Base-by-base conservation (phyloP, 2,888 invertebrate genomes). In the Sarcophaga caerulescens region DNA sequence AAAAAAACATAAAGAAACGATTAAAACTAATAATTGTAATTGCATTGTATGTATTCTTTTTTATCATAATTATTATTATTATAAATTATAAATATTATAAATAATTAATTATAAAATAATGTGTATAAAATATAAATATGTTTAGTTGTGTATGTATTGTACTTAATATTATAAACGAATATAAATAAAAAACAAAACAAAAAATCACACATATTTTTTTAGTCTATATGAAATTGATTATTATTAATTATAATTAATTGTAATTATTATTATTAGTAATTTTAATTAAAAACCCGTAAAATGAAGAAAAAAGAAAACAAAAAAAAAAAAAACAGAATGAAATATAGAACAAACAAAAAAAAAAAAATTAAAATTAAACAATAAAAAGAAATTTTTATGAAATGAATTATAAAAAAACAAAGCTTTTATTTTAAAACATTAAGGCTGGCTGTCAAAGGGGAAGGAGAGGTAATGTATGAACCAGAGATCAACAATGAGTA, bases 311-410 rank as follows among this genome's bases (percentile, higher is more conserved):
- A 88, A 90, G 86, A 89, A 89, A 77, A 47, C 11, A 47, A 47
- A 14, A 47, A 6, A 47, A 47, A 17, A 12, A 17, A 2, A 12
- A 89, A n/a, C n/a, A n/a, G 89, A 81, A 89, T 88, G 88, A 90
- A 88, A 88, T 87, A 89, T 87, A 89, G 89, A 88, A 85, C 78
- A 89, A 89, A 91, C 52, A 85, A 88, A 90, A 89, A 88, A 76
- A 76, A 88, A 84, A 88, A 85, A 92, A 89, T 87, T 84, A 87
- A 90, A 89, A 88, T 35, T 52, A 17, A 87, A 89, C 89, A 69
- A 70, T 1, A 69, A 78, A 89, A 90, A 91, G 83, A 90, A 90
- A 91, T 91, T 91, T 91, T 89, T 92, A 91, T 91, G 91, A 91
- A 91, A 91, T 91, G 91, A 91, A 91, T 90, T 91, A 88, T 89